A percentile compares a stretch with the other conserved stretches of the same genome.
Evolutionary conservation across 2,888 invertebrate genomes (phyloP).

Genomic region (Latrodectus hesperus): DNA sequence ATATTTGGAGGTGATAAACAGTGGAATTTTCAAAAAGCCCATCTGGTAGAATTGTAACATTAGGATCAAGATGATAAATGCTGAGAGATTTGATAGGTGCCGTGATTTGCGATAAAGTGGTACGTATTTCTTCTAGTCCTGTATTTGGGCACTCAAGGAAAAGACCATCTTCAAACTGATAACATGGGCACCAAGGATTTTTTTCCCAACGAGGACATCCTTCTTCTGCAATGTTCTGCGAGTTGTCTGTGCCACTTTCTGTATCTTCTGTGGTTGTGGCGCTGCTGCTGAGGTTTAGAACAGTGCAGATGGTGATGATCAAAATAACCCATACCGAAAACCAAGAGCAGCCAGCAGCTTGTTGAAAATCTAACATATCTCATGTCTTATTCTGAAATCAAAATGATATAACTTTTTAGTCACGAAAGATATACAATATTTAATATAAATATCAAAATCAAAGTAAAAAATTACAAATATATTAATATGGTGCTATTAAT

Average conservation of each 20-base stretch:
- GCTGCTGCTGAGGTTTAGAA: constrained; percentile 28
- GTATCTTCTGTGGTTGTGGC: constrained; percentile 49
- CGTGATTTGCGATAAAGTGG: constrained; percentile 79
- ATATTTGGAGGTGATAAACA: constrained; percentile 75
- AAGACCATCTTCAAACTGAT: constrained; percentile 92
- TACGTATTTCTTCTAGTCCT: constrained; percentile 83
- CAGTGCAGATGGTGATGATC: constrained; percentile 33
- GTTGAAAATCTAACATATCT: constrained; percentile 64
- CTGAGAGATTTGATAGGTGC: constrained; percentile 85
- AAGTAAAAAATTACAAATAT: too few relatives aligned
- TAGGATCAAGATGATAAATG: constrained; percentile 90
- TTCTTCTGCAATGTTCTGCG: constrained; percentile 31
- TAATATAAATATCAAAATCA: background rate
- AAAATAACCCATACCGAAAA: constrained; percentile 50
- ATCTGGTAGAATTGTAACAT: constrained; percentile 84
- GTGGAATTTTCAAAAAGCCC: constrained; percentile 81
- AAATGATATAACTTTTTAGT: background rate
- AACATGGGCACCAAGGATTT: constrained; percentile 83
- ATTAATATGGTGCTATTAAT: too few relatives aligned
- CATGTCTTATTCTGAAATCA: constrained; percentile 65
- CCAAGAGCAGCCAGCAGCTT: constrained; percentile 57
- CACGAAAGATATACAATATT: background rate
- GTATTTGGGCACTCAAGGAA: constrained; percentile 92
- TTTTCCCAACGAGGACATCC: constrained; percentile 68
- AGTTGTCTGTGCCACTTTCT: constrained; percentile 41